Base-by-base conservation (phyloP, 1,140 invertebrate species). In the Acromyrmex charruanus region DNA sequence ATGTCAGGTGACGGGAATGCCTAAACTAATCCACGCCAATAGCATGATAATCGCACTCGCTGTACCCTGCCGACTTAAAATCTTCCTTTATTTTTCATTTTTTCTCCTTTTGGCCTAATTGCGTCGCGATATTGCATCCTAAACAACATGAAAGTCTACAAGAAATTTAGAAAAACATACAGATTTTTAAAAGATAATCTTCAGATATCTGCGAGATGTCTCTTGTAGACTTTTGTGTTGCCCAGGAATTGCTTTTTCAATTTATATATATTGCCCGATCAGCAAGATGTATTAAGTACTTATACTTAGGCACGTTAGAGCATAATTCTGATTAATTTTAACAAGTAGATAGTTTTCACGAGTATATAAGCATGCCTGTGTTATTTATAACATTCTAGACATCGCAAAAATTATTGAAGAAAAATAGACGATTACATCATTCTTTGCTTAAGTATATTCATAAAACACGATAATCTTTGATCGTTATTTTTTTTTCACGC, bases 1-100 rank as follows among this genome's bases (percentile, higher is more conserved):
- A 95, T 96, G 95, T 88, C 95, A 95, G 95, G 95, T 95, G 95
- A 95, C 89, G 90, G 93, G 93, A 93, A 87, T 92, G 87, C 85
- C 85, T 90, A 79, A 87, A 92, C 71, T 79, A 74, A 59, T 80
- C 31, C 82, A 74, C 77, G 79, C 63, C 39, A 49, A 88, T 51
- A 75, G 87, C 79, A 91, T 89, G 89, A 84, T 25, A 61, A 5
- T 85, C 53, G 53, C 82, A 66, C 69, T 86, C 28, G 65, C 61
- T 89, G 71, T 71, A 35, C 21, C n/a, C 25, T 58, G 49, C 25
- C 63, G 21, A 68, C 25, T 82, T 21, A 25, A n/a, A 25, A 6
- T 55, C 39, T 44, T 44, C 49, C n/a, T 77, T 71, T 44, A 16
- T 61, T 79, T 53, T 61, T 84, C 2, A 61, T 71, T 61, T 31